Conservation (phyloP, 2,888 invertebrate species). For the Crioceris asparagi region DNA sequence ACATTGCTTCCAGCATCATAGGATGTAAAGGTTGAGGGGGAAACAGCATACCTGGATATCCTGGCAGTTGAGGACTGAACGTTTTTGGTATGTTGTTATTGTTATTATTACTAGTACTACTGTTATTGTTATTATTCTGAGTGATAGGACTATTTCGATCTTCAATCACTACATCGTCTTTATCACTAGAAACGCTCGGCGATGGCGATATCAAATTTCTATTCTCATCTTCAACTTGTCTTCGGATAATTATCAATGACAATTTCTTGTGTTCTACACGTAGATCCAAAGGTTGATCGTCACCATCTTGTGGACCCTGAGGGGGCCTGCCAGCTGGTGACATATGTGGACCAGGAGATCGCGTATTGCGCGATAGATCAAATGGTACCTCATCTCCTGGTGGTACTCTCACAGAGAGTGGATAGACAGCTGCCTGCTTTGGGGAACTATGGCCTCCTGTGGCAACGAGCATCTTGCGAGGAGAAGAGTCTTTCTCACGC, state of each 20-base stretch:
- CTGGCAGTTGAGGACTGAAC: conserved; percentile 34
- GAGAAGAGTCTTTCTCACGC: conserved; percentile 88
- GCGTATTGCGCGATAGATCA: conserved; percentile 48
- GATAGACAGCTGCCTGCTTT: conserved; percentile 65
- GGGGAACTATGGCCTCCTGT: conserved; percentile 53
- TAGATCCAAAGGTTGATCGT: conserved; percentile 78
- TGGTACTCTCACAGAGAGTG: conserved; percentile 49
- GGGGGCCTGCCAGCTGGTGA: conserved; percentile 47
- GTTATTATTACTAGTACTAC: conserved; percentile 20
- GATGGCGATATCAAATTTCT: conserved; percentile 66
- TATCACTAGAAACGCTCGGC: conserved; percentile 34
- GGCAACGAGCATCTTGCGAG: conserved; percentile 67
- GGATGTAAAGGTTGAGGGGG: conserved; percentile 56
- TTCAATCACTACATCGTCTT: conserved; percentile 31
- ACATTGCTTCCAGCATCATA: conserved; percentile 61
- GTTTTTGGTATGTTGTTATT: conserved; percentile 24
- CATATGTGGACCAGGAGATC: conserved; percentile 44
- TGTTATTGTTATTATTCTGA: conserved; percentile 21
- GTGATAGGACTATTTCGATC: conserved; percentile 29
- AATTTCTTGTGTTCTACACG: conserved; percentile 75
- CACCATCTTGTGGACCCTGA: conserved; percentile 40
- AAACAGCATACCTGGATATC: conserved; percentile 43
- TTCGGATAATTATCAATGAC: conserved; percentile 37
- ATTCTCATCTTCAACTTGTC: conserved; percentile 73
- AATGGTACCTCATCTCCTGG: conserved; percentile 50